phyloP scores from a whole-genome alignment of 2,113 vertebrate genomes.

The Corythoichthys intestinalis region DNA sequence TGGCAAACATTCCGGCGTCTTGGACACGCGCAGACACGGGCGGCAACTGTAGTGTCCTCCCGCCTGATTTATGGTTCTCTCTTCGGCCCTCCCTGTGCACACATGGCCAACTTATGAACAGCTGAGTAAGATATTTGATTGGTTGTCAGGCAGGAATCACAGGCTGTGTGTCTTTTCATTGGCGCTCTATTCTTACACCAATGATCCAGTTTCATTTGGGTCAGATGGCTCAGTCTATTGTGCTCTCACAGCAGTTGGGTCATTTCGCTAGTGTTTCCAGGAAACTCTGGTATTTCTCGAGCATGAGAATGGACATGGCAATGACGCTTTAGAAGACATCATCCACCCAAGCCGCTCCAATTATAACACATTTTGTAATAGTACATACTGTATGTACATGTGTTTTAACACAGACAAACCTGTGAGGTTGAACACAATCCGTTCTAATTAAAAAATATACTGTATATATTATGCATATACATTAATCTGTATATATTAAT shows the following conservation, averaged over 20 bases:
- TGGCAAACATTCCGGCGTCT: constrained; percentile 49
- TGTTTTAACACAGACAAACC: background rate
- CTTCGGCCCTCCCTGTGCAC: constrained; percentile 44
- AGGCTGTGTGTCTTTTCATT: constrained; percentile 48
- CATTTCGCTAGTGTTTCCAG: constrained; percentile 5
- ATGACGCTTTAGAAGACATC: background rate
- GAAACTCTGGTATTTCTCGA: constrained; percentile 14
- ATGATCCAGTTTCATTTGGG: constrained; percentile 53
- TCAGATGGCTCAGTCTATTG: constrained; percentile 22
- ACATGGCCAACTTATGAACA: constrained; percentile 57
- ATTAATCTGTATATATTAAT: too few species aligned
- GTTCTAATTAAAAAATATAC: background rate
- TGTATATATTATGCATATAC: too few species aligned
- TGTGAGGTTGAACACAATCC: background rate
- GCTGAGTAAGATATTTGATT: constrained; percentile 64
- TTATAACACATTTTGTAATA: background rate
- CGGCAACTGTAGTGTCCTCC: constrained; percentile 58
- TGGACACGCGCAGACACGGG: constrained; percentile 33
- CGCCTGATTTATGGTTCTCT: constrained; percentile 58
- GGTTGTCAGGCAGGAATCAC: constrained; percentile 34
- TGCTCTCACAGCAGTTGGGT: constrained; percentile 4
- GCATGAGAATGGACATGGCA: background rate
- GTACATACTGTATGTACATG: background rate
- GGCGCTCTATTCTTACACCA: constrained; percentile 52
- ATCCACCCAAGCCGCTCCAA: background rate